Percentiles rank a stretch among this genome's conserved stretches.
Conservation (phyloP, 2,888 invertebrate species). For the Onchidella celtica region DNA sequence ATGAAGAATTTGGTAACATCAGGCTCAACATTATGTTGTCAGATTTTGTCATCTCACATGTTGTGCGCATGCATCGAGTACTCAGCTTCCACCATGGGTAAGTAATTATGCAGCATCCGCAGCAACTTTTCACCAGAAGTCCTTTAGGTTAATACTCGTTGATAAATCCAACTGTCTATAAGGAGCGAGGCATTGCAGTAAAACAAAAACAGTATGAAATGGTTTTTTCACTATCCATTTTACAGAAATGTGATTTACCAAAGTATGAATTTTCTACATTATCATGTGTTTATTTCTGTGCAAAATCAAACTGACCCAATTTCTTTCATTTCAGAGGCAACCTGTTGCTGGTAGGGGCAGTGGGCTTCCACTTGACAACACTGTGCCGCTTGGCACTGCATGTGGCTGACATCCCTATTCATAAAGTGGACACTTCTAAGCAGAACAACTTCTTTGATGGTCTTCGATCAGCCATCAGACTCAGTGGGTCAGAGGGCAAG, state of each 20-base stretch:
- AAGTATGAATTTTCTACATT: no score
- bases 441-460: slow-evolving; percentile 80
- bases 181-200: no score
- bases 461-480: slow-evolving; percentile 78
- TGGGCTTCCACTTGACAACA: slow-evolving; percentile 78
- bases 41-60: slow-evolving; percentile 76
- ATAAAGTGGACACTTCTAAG: slow-evolving; percentile 77
- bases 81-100: slow-evolving; percentile 79
- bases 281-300: no score
- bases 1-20: slow-evolving; percentile 79
- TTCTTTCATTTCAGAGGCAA: slow-evolving; percentile 73
- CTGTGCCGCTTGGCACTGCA: slow-evolving; percentile 78
- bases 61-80: slow-evolving; percentile 78
- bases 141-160: no score
- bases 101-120: no score
- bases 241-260: no score
- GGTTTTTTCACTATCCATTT: no score
- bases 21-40: slow-evolving; percentile 78
- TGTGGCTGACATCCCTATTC: slow-evolving; percentile 78
- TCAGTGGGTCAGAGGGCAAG: slow-evolving; percentile 79
- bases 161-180: no score
- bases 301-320: no score
- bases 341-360: slow-evolving; percentile 77
- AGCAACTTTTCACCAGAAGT: no score
- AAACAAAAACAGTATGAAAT: no score